Base-by-base conservation (phyloP, 2,113 vertebrate species). In the Hucho hucho region DNA sequence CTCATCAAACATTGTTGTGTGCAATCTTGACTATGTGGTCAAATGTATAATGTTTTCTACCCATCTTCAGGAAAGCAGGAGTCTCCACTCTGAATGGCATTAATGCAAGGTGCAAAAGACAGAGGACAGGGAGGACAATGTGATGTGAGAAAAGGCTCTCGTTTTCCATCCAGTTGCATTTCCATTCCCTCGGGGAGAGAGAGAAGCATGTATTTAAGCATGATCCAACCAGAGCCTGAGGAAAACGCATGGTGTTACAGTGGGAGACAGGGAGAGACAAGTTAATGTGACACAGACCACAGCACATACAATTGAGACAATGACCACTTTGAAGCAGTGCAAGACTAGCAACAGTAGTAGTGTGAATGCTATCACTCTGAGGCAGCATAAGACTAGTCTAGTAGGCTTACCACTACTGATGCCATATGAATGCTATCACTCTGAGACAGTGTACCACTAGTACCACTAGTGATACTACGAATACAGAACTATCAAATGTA, bases 281-380 rank as follows among this genome's bases (percentile, higher is more conserved):
- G 70, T 56, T 72, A 65, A 72, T 16, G 61, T 64, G 63, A 67
- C 32, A 37, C 64, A 56, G 71, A 69, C 69, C 24, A 29, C 43
- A 68, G 49, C 72, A 32, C 58, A 61, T 22, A 9, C n/a, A 24
- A 20, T 56, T 56, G 58, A 24, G 58, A 22, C 20, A 61, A 61
- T 61, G 58, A 61, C 58, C n/a, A 24, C 58, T 61, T 5, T n/a
- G n/a, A n/a, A 61, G n/a, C 18, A 22, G 58, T 61, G n/a, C 6
- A 61, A 53, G 20, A 61, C 20, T 59, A 14, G 18, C 14, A 59
- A 4, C n/a, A 59, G 12, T 7, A 59, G n/a, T 59, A 59, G 18
- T 9, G 7, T 59, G 16, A 59, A 59, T 59, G 58, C 1, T 59
- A 59, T 59, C 14, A 12, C n/a, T 59, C 58, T n/a, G 58, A 59